Base-by-base conservation (phyloP, 2,113 vertebrate species). In the Tachycineta bicolor region DNA sequence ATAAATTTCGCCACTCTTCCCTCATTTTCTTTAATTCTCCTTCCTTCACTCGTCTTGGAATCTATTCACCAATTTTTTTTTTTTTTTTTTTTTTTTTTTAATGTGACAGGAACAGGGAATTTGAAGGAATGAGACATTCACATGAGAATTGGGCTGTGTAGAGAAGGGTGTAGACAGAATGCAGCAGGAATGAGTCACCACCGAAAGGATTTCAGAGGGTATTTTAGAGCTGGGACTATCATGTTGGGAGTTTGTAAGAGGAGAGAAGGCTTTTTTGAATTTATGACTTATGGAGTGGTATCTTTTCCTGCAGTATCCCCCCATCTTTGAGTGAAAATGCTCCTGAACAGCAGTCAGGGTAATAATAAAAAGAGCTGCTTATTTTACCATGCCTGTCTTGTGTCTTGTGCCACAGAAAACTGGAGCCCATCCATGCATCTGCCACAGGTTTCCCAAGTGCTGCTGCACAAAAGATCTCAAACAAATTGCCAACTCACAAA, bases 31-130 rank as follows among this genome's bases (percentile, higher is more conserved):
- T 55, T 37, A 37, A n/a, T 62, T 24, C 4, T 81, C 4, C 8
- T 64, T 73, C 17, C 34, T 89, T 65, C 29, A 6, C 6, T 37
- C 10, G 12, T 63, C 43, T 65, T 75, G 12, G 13, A 58, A 79
- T 47, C 15, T 23, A 11, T 9, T 44, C 10, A 62, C 7, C 7
- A 12, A 0, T 33, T 39, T 46, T 52, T 25, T 52, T 25, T 4
- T 4, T 37, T 9, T 9, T 37, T 37, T 37, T 37, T 37, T 33
- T 39, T 46, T 52, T 25, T 52, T 25, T 4, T 4, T 10, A 4
- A 18, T 63, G 4, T 26, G 37, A 44, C 21, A 79, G 29, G 46
- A n/a, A 43, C 37, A 37, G 18, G 44, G 10, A 68, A 68, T 63
- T 67, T n/a, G 25, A 43, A 70, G 22, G 44, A 23, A 33, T 63